These are phyloP conservation scores for Coleophora deauratella DNA, from an alignment of 2,888 invertebrate genomes.

Conservation along the genomic window DNA sequence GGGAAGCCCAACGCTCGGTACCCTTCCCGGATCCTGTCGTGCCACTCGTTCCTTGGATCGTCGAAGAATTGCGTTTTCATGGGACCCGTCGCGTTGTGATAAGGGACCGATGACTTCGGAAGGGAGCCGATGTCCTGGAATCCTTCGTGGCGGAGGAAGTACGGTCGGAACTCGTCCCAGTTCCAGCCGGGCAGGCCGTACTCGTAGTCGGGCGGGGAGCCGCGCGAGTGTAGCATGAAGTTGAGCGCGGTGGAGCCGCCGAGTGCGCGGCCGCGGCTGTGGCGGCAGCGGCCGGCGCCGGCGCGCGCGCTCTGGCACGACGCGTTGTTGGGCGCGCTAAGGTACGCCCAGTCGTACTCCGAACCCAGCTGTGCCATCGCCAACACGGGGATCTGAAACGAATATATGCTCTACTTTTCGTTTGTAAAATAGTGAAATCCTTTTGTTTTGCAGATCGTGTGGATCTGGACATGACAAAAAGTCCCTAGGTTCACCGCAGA, in stretches of 20 bases:
- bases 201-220: constrained; percentile 37
- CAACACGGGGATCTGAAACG: constrained; percentile 36
- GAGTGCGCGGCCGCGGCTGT: constrained; percentile 44
- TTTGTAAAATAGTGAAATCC: too few relatives aligned
- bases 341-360: constrained; percentile 38
- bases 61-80: constrained; percentile 35
- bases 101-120: background rate
- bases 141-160: constrained; percentile 44
- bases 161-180: constrained; percentile 41
- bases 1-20: constrained; percentile 30
- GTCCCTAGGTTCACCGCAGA: too few relatives aligned
- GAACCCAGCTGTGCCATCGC: constrained; percentile 29
- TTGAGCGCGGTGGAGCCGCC: constrained; percentile 54
- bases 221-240: constrained; percentile 50
- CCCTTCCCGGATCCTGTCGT: constrained; percentile 27
- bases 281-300: constrained; percentile 29
- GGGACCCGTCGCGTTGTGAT: constrained; percentile 1
- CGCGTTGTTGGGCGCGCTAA: constrained; percentile 35
- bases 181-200: constrained; percentile 38
- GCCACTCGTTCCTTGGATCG: constrained; percentile 39
- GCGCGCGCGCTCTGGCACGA: constrained; percentile 34
- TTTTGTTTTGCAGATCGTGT: too few relatives aligned
- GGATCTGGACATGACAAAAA: too few relatives aligned
- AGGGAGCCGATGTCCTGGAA: constrained; percentile 23
- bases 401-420: too few relatives aligned